A percentile compares a stretch with the other conserved stretches of the same genome.
These are phyloP conservation scores for Drosophila lacteicornis DNA, from an alignment of 1,140 invertebrate genomes.

Conservation along the genomic window DNA sequence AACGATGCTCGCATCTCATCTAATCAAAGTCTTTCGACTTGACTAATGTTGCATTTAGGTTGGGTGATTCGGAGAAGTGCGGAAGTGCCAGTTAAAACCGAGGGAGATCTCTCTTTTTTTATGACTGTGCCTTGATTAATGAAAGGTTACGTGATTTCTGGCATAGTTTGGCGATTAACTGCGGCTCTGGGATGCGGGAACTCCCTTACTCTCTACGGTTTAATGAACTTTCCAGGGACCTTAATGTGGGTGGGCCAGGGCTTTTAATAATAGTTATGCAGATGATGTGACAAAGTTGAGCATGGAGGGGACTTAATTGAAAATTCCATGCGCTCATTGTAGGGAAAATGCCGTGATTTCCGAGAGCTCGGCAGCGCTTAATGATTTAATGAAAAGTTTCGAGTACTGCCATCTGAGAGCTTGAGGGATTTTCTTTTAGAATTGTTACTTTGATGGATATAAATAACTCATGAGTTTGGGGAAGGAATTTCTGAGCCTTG, in stretches of 20 bases:
- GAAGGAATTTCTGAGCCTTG: not conserved
- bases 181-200: slow-evolving; percentile 38
- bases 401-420: not conserved
- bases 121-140: slow-evolving; percentile 70
- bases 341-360: slow-evolving; percentile 27
- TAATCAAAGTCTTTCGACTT: slow-evolving; percentile 69
- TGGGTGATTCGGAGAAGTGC: slow-evolving; percentile 47
- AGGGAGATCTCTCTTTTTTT: slow-evolving; percentile 45
- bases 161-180: slow-evolving; percentile 75
- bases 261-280: slow-evolving; percentile 58
- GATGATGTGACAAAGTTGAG: slow-evolving; percentile 42
- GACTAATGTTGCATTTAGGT: slow-evolving; percentile 76
- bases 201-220: slow-evolving; percentile 26
- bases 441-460: not conserved
- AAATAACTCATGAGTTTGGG: slow-evolving; percentile 1
- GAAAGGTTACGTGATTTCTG: slow-evolving; percentile 79
- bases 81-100: slow-evolving; percentile 72
- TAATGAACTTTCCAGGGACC: slow-evolving; percentile 63
- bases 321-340: slow-evolving; percentile 30
- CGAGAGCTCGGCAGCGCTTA: slow-evolving; percentile 7
- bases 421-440: slow-evolving; percentile 3
- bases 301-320: slow-evolving; percentile 35
- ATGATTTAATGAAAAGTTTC: slow-evolving; percentile 41
- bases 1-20: slow-evolving; percentile 37
- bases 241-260: slow-evolving; percentile 41